Base-by-base conservation (phyloP, 2,888 invertebrate genomes). In the Leucophora obtusa region DNA sequence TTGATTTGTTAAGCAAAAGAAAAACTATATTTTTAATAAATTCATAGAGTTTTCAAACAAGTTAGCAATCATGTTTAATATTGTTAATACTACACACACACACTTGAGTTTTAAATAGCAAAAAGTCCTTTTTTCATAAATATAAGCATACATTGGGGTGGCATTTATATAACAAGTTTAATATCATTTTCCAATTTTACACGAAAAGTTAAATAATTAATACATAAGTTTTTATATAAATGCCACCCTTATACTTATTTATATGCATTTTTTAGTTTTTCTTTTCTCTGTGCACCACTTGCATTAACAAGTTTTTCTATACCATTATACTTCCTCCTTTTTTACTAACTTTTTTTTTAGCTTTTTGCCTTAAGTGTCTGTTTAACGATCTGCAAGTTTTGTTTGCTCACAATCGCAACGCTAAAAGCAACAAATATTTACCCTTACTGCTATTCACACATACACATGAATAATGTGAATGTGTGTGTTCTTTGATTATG, bases 381-480 rank as follows among this genome's bases (percentile, higher is more conserved):
- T 51, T 77, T 81, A 77, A 77, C 81, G 73, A 81, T 74, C 60
- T 77, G 81, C 73, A 81, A 77, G 69, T 77, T 77, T 77, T 81
- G 70, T 83, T 77, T 79, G 82, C 76, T 73, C 47, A 47, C 76
- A 73, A 84, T 84, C 78, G 51, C 72, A 84, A 79, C 66, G 83
- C 74, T 81, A 73, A 82, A 83, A 82, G 83, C 79, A 82, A 81
- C 83, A 83, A 83, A 83, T 83, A 83, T 82, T 83, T 82, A 82
- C 76, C 47, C 43, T 3, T 4, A 7, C 7, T 66, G 43, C 60
- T n/a, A 11, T 47, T 14, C 54, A 54, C 14, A 15, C 47, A 68
- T 62, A 15, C 15, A 21, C 56, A 43, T 17, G 35, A 56, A 74
- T 47, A 11, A 28, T 47, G 4, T 58, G 17, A 21, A 18, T 53